Evolutionary conservation across 2,797 vertebrate genomes (phyloP).

Genomic region (Chrosomus eos): DNA sequence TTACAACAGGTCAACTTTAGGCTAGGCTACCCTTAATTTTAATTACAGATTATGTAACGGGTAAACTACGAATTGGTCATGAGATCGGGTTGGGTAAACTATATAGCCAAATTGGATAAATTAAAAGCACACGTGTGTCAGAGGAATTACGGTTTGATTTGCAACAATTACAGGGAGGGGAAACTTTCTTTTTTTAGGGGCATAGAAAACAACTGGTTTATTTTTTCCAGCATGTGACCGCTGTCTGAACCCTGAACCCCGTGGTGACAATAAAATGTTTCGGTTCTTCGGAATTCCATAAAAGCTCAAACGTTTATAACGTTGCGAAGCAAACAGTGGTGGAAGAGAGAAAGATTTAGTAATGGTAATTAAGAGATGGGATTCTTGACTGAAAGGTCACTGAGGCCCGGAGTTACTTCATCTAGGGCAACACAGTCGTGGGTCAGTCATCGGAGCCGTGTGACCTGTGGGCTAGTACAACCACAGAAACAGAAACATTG

Average conservation of each 20-base stretch:
- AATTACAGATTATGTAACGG: neutral
- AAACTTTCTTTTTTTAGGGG: neutral
- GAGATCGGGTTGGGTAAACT: no score
- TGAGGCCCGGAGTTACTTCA: slow-evolving; percentile 70
- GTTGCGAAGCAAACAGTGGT: slow-evolving; percentile 70
- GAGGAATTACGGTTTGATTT: neutral
- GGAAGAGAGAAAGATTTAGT: slow-evolving; percentile 78
- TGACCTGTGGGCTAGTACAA: neutral
- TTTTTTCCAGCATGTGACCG: slow-evolving; percentile 74
- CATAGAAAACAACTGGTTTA: slow-evolving; percentile 66
- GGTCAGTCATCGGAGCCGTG: slow-evolving; percentile 18
- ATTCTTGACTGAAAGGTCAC: slow-evolving; percentile 78
- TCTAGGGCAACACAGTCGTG: neutral
- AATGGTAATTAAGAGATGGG: slow-evolving; percentile 75
- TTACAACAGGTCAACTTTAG: neutral
- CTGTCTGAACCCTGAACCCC: slow-evolving; percentile 79
- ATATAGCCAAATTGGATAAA: neutral
- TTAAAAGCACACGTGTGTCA: neutral
- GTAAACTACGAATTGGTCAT: no score
- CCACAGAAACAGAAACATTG: neutral
- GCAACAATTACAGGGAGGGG: neutral
- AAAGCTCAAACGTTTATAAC: slow-evolving; percentile 79
- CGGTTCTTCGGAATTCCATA: slow-evolving; percentile 75
- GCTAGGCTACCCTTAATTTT: neutral
- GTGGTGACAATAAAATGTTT: slow-evolving; percentile 83